These are phyloP conservation scores for Cyprinodon brontotheroides DNA, from an alignment of 2,113 vertebrate species.

Conservation along the genomic window DNA sequence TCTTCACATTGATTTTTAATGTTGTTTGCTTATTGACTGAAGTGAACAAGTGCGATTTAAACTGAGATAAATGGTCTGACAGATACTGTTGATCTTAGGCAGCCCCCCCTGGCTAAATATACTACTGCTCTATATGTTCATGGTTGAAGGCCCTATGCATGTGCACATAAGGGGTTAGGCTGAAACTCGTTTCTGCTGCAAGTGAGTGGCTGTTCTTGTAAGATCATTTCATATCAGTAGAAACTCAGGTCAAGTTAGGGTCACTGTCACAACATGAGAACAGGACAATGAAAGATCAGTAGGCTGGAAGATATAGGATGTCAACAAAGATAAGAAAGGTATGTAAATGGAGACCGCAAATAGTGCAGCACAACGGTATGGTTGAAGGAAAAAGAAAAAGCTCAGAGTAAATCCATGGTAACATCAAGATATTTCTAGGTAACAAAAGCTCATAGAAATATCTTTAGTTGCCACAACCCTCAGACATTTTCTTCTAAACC, in stretches of 20 bases:
- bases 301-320: background rate
- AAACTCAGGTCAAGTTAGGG: constrained; percentile 15
- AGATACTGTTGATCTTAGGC: constrained; percentile 37
- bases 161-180: constrained; percentile 37
- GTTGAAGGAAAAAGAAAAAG: too few species aligned
- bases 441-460: too few species aligned
- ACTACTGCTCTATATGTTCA: constrained; percentile 26
- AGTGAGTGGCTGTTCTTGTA: background rate
- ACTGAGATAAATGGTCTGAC: constrained; percentile 35
- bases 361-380: background rate
- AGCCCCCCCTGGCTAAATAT: constrained; percentile 33
- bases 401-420: background rate
- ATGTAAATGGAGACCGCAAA: background rate
- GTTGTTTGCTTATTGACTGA: constrained; percentile 44
- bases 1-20: constrained; percentile 57
- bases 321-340: background rate
- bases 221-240: constrained; percentile 4
- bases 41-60: constrained; percentile 24
- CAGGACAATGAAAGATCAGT: background rate
- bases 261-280: background rate
- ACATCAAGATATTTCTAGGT: background rate
- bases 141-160: constrained; percentile 23
- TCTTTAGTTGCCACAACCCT: too few species aligned
- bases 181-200: constrained; percentile 17
- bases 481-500: too few species aligned